These are phyloP conservation scores for Lasioglossum vierecki DNA, from an alignment of 2,888 invertebrate species.

Conservation along the genomic window DNA sequence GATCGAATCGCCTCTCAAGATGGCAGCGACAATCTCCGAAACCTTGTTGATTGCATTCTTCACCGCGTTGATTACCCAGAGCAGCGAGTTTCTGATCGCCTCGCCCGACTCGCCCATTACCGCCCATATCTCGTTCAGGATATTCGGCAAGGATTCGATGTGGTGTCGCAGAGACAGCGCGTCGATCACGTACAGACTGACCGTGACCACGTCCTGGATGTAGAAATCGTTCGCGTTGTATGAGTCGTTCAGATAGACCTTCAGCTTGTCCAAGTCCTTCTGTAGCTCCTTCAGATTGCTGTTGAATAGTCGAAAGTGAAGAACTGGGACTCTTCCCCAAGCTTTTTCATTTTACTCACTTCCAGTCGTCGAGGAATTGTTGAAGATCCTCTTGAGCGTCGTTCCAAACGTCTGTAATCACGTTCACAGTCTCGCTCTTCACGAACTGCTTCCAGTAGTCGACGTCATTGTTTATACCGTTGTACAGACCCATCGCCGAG, in stretches of 20 bases:
- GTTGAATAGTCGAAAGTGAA: neutral
- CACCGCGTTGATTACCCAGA: conserved; percentile 90
- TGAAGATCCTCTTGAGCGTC: conserved; percentile 90
- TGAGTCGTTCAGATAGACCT: conserved; percentile 90
- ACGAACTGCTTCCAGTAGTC: conserved; percentile 89
- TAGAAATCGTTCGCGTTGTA: conserved; percentile 94
- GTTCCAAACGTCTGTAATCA: conserved; percentile 89
- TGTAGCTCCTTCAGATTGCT: conserved; percentile 89
- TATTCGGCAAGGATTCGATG: conserved; percentile 91
- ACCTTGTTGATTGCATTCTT: conserved; percentile 90
- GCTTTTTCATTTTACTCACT: conserved; percentile 80
- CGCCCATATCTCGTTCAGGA: conserved; percentile 93
- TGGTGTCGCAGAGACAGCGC: conserved; percentile 91
- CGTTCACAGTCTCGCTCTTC: conserved; percentile 89
- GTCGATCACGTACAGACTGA: conserved; percentile 89
- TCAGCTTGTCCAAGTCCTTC: conserved; percentile 89
- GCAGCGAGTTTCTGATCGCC: conserved; percentile 90
- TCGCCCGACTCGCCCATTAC: conserved; percentile 94
- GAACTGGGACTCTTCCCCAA: neutral
- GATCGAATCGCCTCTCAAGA: conserved; percentile 91
- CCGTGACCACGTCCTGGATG: conserved; percentile 90
- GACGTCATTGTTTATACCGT: conserved; percentile 82
- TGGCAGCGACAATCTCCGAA: conserved; percentile 88
- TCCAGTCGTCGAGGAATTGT: conserved; percentile 90
- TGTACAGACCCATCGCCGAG: conserved; percentile 84